phyloP scores from a whole-genome alignment of 2,797 vertebrate genomes.

The Pempheris klunzingeri region DNA sequence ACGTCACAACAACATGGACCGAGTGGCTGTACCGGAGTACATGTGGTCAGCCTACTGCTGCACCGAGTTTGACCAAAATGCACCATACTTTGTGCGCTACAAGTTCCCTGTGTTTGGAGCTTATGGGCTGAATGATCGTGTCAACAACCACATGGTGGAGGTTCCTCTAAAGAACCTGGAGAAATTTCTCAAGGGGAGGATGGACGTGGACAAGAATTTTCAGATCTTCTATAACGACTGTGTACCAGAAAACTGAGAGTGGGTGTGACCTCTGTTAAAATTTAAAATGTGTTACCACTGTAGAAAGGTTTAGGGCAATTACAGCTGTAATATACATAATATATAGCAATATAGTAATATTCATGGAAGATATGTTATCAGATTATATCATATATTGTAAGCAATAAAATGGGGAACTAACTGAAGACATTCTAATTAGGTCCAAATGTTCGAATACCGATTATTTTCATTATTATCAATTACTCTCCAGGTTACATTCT shows the following conservation, averaged over 20 bases:
- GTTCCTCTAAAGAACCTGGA: conserved; percentile 83
- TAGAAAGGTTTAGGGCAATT: background rate
- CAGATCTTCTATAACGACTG: conserved; percentile 86
- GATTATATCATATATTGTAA: conserved; percentile 1
- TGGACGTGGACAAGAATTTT: conserved; percentile 85
- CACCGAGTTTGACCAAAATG: conserved; percentile 80
- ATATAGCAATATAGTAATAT: too few species aligned
- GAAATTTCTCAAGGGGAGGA: conserved; percentile 81
- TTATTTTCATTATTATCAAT: background rate
- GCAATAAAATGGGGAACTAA: conserved; percentile 41
- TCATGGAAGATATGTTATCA: background rate
- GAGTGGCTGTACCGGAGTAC: conserved; percentile 80
- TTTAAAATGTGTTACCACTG: background rate
- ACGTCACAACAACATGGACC: conserved; percentile 79
- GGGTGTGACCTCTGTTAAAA: background rate
- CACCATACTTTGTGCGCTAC: conserved; percentile 81
- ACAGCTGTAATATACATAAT: too few species aligned
- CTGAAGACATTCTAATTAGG: conserved; percentile 14
- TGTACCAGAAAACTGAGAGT: conserved; percentile 66
- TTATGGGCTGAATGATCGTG: conserved; percentile 78
- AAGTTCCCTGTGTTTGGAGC: conserved; percentile 82
- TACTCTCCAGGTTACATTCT: background rate
- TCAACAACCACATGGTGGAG: conserved; percentile 83
- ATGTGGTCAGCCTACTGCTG: conserved; percentile 86
- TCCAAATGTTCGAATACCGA: background rate